Evolutionary conservation across 2,888 invertebrate genomes (phyloP).

Genomic region (Heteromyza rotundicornis): DNA sequence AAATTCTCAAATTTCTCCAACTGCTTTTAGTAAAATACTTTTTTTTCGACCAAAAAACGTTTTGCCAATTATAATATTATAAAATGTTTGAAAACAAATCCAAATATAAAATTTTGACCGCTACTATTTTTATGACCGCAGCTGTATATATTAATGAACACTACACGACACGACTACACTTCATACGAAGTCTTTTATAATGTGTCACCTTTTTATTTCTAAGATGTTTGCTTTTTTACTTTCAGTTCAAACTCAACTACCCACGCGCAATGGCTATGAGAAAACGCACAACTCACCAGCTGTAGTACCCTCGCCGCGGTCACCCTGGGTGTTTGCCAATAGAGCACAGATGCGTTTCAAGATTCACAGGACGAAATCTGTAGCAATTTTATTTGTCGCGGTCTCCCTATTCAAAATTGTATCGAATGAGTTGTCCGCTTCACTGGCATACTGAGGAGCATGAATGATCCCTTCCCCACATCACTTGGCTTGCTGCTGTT

Average conservation of each 20-base stretch:
- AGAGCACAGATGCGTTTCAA: slow-evolving; percentile 36
- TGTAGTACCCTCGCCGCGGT: slow-evolving; percentile 53
- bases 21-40: too few relatives aligned
- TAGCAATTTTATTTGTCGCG: slow-evolving; percentile 40
- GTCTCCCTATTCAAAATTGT: slow-evolving; percentile 43
- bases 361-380: slow-evolving; percentile 32
- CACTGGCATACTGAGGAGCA: slow-evolving; percentile 2
- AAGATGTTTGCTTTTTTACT: slow-evolving; percentile 18
- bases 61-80: too few relatives aligned
- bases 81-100: too few relatives aligned
- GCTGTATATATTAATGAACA: too few relatives aligned
- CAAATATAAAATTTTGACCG: too few relatives aligned
- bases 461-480: background rate
- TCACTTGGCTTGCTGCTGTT: slow-evolving; percentile 13
- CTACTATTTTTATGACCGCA: too few relatives aligned
- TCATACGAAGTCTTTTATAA: too few relatives aligned
- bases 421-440: slow-evolving; percentile 35
- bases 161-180: too few relatives aligned
- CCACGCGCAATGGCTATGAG: slow-evolving; percentile 54
- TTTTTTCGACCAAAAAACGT: too few relatives aligned
- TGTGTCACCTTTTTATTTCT: too few relatives aligned
- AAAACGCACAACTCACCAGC: slow-evolving; percentile 53
- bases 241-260: slow-evolving; percentile 56
- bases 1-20: too few relatives aligned
- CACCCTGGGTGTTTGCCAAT: slow-evolving; percentile 57